Percentiles rank a stretch among this genome's conserved stretches.
Evolutionary conservation across 1,140 invertebrate species (phyloP).

Genomic region (Drosophila nebulosa): DNA sequence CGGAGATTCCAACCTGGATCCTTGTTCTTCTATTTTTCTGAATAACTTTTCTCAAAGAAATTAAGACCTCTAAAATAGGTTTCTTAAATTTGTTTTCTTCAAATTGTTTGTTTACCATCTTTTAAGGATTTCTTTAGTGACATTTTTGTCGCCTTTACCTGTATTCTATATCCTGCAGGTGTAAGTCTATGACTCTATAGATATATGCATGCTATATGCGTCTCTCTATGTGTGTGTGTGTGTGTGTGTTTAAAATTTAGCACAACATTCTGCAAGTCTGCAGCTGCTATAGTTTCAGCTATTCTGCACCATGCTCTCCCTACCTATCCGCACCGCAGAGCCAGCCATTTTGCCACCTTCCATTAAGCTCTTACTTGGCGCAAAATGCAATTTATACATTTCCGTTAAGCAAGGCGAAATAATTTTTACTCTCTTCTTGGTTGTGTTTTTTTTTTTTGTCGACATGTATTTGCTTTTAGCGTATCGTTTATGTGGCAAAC

Average conservation of each 20-base stretch:
- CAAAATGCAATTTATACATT: conserved; percentile 78
- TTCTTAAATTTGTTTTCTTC: too few relatives aligned
- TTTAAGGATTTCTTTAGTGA: neutral
- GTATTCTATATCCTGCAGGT: conserved; percentile 29
- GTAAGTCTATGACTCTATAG: conserved; percentile 7
- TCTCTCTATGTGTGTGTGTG: conserved; percentile 26
- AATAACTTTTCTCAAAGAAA: too few relatives aligned
- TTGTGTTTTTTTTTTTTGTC: conserved; percentile 12
- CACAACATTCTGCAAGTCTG: conserved; percentile 61
- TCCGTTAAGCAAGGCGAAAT: conserved; percentile 69
- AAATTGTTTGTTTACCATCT: too few relatives aligned
- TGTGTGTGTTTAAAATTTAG: conserved; percentile 58
- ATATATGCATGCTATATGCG: neutral
- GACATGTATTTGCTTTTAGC: conserved; percentile 69
- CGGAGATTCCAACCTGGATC: too few relatives aligned
- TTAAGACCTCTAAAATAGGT: too few relatives aligned
- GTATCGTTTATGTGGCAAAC: conserved; percentile 29
- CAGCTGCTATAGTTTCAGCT: conserved; percentile 51
- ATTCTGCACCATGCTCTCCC: neutral
- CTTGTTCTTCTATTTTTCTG: too few relatives aligned
- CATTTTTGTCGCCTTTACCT: conserved; percentile 48
- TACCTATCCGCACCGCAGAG: neutral
- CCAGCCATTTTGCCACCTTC: conserved; percentile 5
- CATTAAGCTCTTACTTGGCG: conserved; percentile 49
- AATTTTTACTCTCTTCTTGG: conserved; percentile 39